phyloP scores from a whole-genome alignment of 64 coral and sea anemone genomes.

The Stichodactyla helianthus region DNA sequence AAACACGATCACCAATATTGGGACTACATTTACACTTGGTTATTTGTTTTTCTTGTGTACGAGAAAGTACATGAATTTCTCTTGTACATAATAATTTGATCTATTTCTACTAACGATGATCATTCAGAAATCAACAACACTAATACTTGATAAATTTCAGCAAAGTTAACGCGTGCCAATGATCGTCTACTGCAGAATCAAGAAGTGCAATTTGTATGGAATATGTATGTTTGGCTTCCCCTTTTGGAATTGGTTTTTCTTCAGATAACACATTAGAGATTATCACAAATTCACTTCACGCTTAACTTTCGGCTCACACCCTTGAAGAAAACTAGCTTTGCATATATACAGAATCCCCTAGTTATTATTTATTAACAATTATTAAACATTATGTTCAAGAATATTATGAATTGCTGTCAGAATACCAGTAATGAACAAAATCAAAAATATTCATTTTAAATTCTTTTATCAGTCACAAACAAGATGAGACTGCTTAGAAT shows the following conservation, averaged over 20 bases:
- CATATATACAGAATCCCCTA: not conserved
- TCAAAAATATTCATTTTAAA: not conserved
- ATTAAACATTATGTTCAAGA: not conserved
- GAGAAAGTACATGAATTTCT: not conserved
- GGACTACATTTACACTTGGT: not conserved
- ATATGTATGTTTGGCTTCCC: not conserved
- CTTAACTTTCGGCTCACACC: not conserved
- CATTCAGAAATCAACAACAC: not conserved
- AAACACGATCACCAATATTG: not conserved
- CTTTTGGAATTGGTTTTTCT: not conserved
- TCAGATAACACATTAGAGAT: not conserved
- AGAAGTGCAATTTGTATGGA: not conserved
- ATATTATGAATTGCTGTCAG: conserved; percentile 8
- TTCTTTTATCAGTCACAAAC: not conserved
- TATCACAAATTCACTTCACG: not conserved
- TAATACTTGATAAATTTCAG: not conserved
- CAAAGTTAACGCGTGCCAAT: not conserved
- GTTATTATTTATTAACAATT: conserved; percentile 12
- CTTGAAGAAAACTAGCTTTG: not conserved
- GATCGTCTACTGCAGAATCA: not conserved
- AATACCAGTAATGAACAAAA: not conserved
- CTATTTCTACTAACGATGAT: not conserved
- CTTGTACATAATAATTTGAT: not conserved
- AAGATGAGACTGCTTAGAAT: not conserved
- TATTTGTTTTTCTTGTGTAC: not conserved